Conservation (phyloP, 2,113 vertebrate species). For the Alaudala cheleensis region DNA sequence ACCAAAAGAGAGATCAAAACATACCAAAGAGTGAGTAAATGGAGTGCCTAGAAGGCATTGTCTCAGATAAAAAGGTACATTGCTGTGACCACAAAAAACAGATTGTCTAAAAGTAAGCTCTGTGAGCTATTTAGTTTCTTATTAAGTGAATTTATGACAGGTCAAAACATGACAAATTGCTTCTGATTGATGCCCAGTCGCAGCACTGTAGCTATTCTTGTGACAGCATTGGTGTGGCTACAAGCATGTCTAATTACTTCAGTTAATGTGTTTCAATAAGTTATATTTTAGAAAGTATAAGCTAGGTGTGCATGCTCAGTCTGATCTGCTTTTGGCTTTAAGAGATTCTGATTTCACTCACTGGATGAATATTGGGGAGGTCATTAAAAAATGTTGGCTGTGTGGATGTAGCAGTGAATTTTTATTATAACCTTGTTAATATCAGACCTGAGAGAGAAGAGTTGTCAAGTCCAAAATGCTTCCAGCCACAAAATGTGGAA, state of each 20-base stretch:
- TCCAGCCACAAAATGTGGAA: slow-evolving; percentile 3
- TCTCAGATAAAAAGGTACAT: neutral
- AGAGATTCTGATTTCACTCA: neutral
- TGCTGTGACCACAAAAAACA: neutral
- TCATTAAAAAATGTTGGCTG: neutral
- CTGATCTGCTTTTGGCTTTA: neutral
- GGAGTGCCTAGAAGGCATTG: neutral
- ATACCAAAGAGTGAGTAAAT: neutral
- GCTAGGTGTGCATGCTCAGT: neutral
- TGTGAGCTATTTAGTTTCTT: neutral
- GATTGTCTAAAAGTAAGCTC: neutral
- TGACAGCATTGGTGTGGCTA: neutral
- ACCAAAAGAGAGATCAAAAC: neutral
- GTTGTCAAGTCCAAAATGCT: slow-evolving; percentile 15
- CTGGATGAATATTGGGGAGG: neutral
- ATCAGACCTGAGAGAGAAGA: neutral
- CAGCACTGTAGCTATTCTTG: neutral
- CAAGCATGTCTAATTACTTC: neutral
- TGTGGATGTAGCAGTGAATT: neutral
- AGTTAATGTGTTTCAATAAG: neutral
- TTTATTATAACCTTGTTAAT: neutral
- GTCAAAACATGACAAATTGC: slow-evolving; percentile 1
- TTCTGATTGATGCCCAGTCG: neutral
- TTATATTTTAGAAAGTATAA: neutral
- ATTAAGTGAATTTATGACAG: neutral